Percentiles rank a stretch among this genome's conserved stretches.
Conservation (phyloP, 2,113 vertebrate species). For the Halcyon senegalensis region DNA sequence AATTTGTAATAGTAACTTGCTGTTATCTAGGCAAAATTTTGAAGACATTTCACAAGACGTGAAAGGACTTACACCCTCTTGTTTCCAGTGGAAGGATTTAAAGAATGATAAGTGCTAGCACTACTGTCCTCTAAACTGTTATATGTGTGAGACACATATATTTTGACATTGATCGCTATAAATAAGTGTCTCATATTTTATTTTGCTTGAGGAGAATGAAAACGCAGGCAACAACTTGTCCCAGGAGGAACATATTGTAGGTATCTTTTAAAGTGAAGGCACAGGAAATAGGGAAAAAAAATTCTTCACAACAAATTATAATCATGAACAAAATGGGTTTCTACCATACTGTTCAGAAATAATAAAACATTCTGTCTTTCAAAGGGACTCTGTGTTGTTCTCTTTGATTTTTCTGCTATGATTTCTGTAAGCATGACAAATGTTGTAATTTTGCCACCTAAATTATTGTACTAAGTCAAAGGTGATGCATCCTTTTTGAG, state of each 20-base stretch:
- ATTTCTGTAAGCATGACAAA: not conserved
- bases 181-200: not conserved
- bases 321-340: not conserved
- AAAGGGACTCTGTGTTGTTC: not conserved
- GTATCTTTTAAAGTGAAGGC: not conserved
- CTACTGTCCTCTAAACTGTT: not conserved
- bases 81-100: not conserved
- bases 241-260: not conserved
- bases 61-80: not conserved
- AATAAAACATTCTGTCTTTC: not conserved
- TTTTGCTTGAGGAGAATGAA: not conserved
- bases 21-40: not conserved
- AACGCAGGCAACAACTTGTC: not conserved
- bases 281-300: not conserved
- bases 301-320: not conserved
- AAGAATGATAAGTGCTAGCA: not conserved
- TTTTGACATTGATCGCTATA: not conserved
- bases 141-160: not conserved
- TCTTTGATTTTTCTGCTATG: not conserved
- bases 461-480: not conserved
- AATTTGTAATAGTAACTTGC: not conserved
- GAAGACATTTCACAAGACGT: not conserved
- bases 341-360: not conserved
- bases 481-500: not conserved
- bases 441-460: not conserved